A percentile compares a stretch with the other conserved stretches of the same genome.
Evolutionary conservation across 2,113 vertebrate genomes (phyloP).

Genomic region (Lagopus leucura): DNA sequence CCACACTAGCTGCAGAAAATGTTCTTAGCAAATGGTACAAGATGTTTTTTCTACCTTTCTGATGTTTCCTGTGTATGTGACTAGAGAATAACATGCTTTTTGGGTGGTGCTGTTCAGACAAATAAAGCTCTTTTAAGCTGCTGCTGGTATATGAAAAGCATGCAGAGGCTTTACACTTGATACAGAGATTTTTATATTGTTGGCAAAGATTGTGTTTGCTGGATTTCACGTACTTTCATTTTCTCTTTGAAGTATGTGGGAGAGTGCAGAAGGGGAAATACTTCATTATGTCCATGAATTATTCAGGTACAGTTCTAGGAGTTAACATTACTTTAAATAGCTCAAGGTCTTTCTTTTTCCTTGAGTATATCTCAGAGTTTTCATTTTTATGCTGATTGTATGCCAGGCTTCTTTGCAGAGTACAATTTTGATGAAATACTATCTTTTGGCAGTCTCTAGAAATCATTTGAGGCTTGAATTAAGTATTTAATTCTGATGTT

Average conservation of each 20-base stretch:
- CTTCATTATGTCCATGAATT: slow-evolving; percentile 74
- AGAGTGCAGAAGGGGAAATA: slow-evolving; percentile 55
- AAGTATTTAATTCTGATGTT: slow-evolving; percentile 66
- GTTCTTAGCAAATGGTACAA: neutral
- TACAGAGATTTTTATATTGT: slow-evolving; percentile 21
- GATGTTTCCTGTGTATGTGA: neutral
- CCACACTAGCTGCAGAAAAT: neutral
- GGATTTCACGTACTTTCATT: slow-evolving; percentile 53
- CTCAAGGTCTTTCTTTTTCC: slow-evolving; percentile 67
- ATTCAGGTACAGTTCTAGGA: slow-evolving; percentile 60
- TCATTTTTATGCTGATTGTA: slow-evolving; percentile 47
- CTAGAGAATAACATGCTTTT: neutral
- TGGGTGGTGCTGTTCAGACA: slow-evolving; percentile 6
- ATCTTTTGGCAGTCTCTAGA: slow-evolving; percentile 32
- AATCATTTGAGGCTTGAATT: slow-evolving; percentile 47
- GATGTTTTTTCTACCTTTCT: neutral
- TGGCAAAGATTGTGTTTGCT: slow-evolving; percentile 54
- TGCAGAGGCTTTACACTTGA: slow-evolving; percentile 25
- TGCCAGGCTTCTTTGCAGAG: slow-evolving; percentile 19
- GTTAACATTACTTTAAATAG: slow-evolving; percentile 69
- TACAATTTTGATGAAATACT: slow-evolving; percentile 59
- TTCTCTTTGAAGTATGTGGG: slow-evolving; percentile 68
- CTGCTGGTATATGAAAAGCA: slow-evolving; percentile 32
- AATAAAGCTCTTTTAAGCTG: neutral
- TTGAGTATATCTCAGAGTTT: slow-evolving; percentile 42